Conservation (phyloP, 1,140 invertebrate genomes). For the Brachionus sp. region DNA sequence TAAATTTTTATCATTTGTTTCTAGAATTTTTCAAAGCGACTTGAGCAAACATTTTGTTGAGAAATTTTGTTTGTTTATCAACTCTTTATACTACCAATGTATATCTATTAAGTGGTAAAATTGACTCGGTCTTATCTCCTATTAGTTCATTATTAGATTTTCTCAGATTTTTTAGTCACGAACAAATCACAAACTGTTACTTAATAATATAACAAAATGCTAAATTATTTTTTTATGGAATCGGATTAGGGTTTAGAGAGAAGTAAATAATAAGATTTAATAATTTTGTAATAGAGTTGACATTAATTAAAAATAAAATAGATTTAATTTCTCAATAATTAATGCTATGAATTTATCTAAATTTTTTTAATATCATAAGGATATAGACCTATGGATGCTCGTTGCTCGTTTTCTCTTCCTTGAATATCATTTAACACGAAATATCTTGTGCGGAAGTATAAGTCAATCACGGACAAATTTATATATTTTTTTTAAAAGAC, state of each 20-base stretch:
- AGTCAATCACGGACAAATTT: neutral
- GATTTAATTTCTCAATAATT: neutral
- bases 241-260: neutral
- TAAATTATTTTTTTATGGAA: neutral
- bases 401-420: neutral
- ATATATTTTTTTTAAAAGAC: neutral
- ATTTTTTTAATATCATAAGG: neutral
- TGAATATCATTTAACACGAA: neutral
- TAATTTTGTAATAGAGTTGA: slow-evolving; percentile 36
- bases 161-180: neutral
- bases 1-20: neutral
- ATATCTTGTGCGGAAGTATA: neutral
- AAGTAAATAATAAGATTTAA: slow-evolving; percentile 17
- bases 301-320: slow-evolving; percentile 4
- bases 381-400: neutral
- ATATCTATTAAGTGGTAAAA: neutral
- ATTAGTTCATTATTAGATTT: neutral
- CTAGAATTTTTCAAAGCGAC: neutral
- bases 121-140: neutral
- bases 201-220: slow-evolving; percentile 6
- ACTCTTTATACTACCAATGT: neutral
- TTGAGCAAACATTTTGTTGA: neutral
- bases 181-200: slow-evolving; percentile 18
- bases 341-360: neutral
- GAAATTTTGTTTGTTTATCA: neutral